Evolutionary conservation across 1,140 invertebrate species (phyloP), one percentile per base, ranked within the genome.

Genomic region (Micrasema minimum): DNA sequence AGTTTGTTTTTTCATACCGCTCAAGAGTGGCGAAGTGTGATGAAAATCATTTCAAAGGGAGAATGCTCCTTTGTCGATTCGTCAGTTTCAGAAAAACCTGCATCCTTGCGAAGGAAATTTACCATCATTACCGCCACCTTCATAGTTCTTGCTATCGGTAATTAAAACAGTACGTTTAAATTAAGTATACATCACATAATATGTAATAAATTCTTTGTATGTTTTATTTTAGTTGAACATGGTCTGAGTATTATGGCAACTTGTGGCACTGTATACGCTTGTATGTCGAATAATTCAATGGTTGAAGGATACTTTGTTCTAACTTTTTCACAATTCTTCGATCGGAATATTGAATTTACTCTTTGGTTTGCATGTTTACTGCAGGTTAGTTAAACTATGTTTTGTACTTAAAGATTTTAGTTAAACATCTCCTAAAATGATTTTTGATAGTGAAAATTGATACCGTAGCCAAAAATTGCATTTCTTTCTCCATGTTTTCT

Each of bases 1-100:
- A 43, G 0, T 2, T 22, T 59, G 10, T 59, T 59, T 23, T 35
- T 59, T 0, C 4, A 12, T 6, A 9, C 38, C 16, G 55, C 55
- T 7, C 31, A n/a, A 22, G 16, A 59, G 1, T 59, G 55, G 55
- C 10, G 12, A 12, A 59, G 55, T 23, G 37, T 59, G 3, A 59
- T 38, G 2, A 22, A 6, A 7, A 59, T 16, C 3, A 41, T 38
- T 16, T 38, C 55, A 1, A 10, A 9, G 1, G 37, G 18, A 38
- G 55, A 59, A 22, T 38, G 7, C 7, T 14, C 55, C 11, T 41
- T 11, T 20, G 7, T 59, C 4, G 7, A 20, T 2, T 41, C 7
- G 18, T 12, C 55, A 4, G 11, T 16, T 35, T 12, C 37, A 0
- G 37, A 14, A 7, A 31, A 31, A 5, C 20, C 50, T 10, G 12